Base-by-base conservation (phyloP, 2,113 vertebrate genomes). In the Nothoprocta pentlandii region DNA sequence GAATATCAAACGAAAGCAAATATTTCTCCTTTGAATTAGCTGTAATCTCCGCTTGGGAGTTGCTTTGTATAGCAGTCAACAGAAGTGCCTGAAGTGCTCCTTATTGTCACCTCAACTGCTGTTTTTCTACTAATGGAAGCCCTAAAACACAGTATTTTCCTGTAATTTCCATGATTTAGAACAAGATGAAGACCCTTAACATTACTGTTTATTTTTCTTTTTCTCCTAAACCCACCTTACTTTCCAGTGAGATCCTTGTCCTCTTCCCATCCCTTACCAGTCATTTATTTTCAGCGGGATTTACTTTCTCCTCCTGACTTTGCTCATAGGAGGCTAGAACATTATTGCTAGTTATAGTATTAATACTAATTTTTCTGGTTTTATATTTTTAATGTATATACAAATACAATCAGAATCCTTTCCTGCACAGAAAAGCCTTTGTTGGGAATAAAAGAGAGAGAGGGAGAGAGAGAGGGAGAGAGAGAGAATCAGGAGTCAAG, bases 381-480 rank as follows among this genome's bases (percentile, higher is more conserved):
- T 44, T 44, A 44, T 44, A 8, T 12, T 84, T 83, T 12, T 34
- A 13, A 13, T 54, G 80, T 49, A 64, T 86, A 12, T 92, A 76
- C 21, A 90, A 77, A 74, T 14, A n/a, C 46, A 64, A 73, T 88
- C 73, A 46, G 68, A 79, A 81, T 92, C 91, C 39, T 88, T 54
- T 91, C 71, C 58, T 81, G 69, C 61, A 28, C 2, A 19, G 85
- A 75, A 92, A 77, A 87, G 16, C 4, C 25, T 39, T 53, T 51
- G 82, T 71, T 87, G 91, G 68, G 56, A 56, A 80, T 93, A 76
- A 3, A 15, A 93, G 75, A 92, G 36, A 39, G 36, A 39, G 36
- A 92, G 16, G 15, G 44, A 46, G 44, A 46, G 44, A 42, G 42
- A 42, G 46, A 46, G 44, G 13, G 16, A 44, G 3, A 15, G 89